Conservation (phyloP, 37 sponge, comb jelly and placozoan species). For the Theonella swinhoei region DNA sequence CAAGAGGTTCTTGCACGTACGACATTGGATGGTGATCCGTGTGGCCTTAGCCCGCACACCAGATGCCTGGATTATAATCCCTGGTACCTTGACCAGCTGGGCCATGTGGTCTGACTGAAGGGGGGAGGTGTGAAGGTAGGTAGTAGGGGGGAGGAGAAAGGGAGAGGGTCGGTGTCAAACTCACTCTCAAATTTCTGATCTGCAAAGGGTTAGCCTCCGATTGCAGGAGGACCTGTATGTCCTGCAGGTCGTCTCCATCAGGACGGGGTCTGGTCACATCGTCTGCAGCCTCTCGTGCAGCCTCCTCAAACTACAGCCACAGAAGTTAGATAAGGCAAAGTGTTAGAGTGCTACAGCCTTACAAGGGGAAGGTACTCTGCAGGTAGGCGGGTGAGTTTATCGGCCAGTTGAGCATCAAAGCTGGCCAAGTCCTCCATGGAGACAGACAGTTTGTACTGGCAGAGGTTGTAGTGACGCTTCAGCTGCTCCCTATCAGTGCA, state of each 20-base stretch:
- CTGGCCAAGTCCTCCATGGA: conserved; percentile 83
- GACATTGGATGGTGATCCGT: conserved; percentile 94
- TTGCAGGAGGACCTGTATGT: conserved; percentile 89
- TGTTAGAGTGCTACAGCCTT: background rate
- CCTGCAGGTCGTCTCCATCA: conserved; percentile 86
- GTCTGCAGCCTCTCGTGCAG: conserved; percentile 95
- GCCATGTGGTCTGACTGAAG: conserved; percentile 95
- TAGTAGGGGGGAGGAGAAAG: background rate
- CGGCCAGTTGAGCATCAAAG: conserved; percentile 85
- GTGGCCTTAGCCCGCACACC: conserved; percentile 95
- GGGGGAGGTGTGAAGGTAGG: background rate
- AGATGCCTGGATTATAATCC: conserved; percentile 95
- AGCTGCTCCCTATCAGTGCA: conserved; percentile 79
- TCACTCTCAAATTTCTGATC: conserved; percentile 91
- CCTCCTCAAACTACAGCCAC: conserved; percentile 85
- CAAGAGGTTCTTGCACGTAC: conserved; percentile 78
- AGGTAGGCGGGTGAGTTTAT: conserved; percentile 74
- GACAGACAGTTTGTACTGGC: conserved; percentile 85
- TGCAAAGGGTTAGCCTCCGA: conserved; percentile 78
- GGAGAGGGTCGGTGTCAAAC: background rate
- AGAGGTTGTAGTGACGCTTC: conserved; percentile 90
- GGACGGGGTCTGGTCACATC: conserved; percentile 96
- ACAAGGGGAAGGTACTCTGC: conserved; percentile 93
- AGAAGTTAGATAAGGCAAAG: background rate
- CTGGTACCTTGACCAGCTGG: conserved; percentile 93